Percentiles rank a stretch among this genome's conserved stretches.
Evolutionary conservation across 2,888 invertebrate genomes (phyloP).

Genomic region (Tuberolachnus salignus): DNA sequence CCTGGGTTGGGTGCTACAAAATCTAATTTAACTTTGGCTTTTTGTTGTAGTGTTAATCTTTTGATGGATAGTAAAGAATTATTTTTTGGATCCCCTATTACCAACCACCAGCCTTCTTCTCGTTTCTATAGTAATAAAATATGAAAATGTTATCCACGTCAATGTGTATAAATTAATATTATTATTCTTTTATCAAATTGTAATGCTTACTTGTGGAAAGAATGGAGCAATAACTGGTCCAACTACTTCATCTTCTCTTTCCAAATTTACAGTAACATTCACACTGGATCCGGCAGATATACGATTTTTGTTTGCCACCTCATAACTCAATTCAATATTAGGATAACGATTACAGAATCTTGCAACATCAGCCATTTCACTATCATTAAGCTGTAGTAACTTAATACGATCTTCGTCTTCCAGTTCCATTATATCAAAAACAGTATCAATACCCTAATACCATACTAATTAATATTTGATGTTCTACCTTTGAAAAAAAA

Average conservation of each 20-base stretch:
- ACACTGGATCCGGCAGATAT: conserved; percentile 84
- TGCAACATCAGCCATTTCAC: conserved; percentile 97
- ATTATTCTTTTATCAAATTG: conserved; percentile 25
- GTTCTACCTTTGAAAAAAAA: not conserved
- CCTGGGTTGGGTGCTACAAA: conserved; percentile 88
- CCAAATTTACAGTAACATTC: conserved; percentile 87
- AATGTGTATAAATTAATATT: conserved; percentile 19
- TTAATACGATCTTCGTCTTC: conserved; percentile 87
- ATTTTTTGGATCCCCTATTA: conserved; percentile 93
- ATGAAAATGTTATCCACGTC: not conserved
- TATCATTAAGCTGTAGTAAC: conserved; percentile 78
- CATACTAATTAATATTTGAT: conserved; percentile 2
- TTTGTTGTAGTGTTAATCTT: conserved; percentile 90
- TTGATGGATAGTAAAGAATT: conserved; percentile 97
- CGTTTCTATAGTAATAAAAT: conserved; percentile 71
- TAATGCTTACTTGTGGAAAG: conserved; percentile 82
- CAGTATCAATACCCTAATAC: conserved; percentile 78
- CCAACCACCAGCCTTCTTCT: conserved; percentile 97
- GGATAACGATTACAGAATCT: conserved; percentile 99
- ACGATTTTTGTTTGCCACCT: conserved; percentile 77
- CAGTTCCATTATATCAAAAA: conserved; percentile 94
- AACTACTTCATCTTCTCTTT: conserved; percentile 94
- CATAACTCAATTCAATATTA: conserved; percentile 77
- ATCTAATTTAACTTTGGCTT: conserved; percentile 84
- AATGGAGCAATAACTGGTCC: conserved; percentile 98